phyloP scores from a whole-genome alignment of 2,888 invertebrate genomes.

The Gerosis bhagava region DNA sequence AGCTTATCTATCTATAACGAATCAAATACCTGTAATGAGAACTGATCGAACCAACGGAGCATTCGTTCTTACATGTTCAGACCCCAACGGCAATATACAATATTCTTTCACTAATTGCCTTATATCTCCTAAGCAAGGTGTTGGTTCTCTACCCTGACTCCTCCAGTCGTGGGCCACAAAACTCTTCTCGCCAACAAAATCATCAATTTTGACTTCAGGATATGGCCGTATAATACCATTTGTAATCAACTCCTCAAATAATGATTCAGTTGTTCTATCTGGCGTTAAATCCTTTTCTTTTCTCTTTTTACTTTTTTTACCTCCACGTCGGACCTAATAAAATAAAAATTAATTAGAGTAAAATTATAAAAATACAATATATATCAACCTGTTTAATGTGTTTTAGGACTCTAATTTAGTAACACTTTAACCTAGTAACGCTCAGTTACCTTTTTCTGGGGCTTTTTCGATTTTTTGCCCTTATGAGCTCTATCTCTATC shows the following conservation, averaged over 20 bases:
- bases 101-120: constrained; percentile 93
- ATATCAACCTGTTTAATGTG: no score
- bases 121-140: constrained; percentile 89
- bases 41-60: constrained; percentile 91
- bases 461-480: constrained; percentile 90
- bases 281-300: constrained; percentile 97
- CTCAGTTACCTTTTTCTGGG: constrained; percentile 88
- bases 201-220: constrained; percentile 84
- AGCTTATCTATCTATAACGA: no score
- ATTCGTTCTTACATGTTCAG: constrained; percentile 85
- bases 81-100: constrained; percentile 93
- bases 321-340: constrained; percentile 88
- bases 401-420: no score
- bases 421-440: no score
- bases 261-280: constrained; percentile 93
- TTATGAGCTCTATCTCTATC: constrained; percentile 87
- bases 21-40: constrained; percentile 85
- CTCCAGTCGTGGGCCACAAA: constrained; percentile 81
- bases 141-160: constrained; percentile 73
- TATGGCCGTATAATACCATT: constrained; percentile 95
- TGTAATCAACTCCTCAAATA: constrained; percentile 95
- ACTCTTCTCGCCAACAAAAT: constrained; percentile 92
- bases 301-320: constrained; percentile 95
- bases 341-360: no score
- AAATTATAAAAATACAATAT: no score